Evolutionary conservation across 2,797 vertebrate genomes (phyloP), one percentile per base, ranked within the genome.

Genomic region (Trachops cirrhosus): DNA sequence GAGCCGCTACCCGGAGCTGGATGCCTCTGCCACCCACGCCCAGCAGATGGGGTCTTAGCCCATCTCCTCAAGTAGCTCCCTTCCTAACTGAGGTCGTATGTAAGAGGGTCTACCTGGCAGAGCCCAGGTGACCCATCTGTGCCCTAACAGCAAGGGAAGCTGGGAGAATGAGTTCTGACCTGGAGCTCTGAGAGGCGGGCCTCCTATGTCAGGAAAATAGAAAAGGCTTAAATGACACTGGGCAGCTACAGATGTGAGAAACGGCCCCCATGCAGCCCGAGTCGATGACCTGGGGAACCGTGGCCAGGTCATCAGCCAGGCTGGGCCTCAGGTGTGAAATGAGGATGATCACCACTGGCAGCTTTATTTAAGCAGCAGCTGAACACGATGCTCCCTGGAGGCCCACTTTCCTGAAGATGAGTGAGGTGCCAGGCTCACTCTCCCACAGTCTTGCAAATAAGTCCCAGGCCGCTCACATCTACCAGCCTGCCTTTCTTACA

Each of bases 401-500:
- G 37, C 67, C 59, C 10, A 6, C 75, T 59, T 75, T 52, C 64
- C 15, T 29, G 15, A 39, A 74, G 87, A 79, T 29, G 37, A 37
- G 32, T 2, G 77, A 91, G 78, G 26, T 3, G 9, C 48, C 9
- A n/a, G 64, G 37, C 29, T 92, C 34, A 32, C 37, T 50, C 22
- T n/a, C 4, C 44, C 77, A 16, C 2, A 50, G 71, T 59, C 57
- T 87, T n/a, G 57, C 75, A 89, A 10, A 50, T 10, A 26, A 68
- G 50, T 22, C 79, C 50, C 14, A 44, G 39, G 71, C 52, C 2
- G 0, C 4, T 87, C 32, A 10, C 32, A 8, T 10, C 85, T 34
- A 0, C 50, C 4, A 1, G 39, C 3, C 1, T 2, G 4, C 29
- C 32, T 32, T 59, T 32, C 44, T 46, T 48, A 67, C 2, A 3